A percentile compares a stretch with the other conserved stretches of the same genome.
phyloP scores from a whole-genome alignment of 2,113 vertebrate genomes.

The Festucalex cinctus region DNA sequence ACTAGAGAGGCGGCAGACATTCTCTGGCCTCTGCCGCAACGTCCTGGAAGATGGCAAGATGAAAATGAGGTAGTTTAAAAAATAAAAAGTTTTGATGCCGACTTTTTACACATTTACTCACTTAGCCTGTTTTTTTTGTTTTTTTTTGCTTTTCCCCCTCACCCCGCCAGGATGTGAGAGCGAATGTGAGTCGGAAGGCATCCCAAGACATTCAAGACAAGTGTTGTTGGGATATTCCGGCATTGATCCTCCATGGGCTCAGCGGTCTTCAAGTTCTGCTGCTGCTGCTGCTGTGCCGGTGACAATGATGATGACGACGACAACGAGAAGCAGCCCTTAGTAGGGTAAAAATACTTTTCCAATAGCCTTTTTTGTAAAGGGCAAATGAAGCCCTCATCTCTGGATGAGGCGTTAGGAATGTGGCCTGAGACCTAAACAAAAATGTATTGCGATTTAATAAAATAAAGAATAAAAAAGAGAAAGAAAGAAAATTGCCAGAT shows the following conservation, averaged over 20 bases:
- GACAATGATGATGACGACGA: constrained; percentile 39
- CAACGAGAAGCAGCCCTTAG: constrained; percentile 73
- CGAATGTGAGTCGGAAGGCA: background rate
- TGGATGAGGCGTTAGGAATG: background rate
- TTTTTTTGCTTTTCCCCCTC: no score
- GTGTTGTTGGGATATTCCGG: constrained; percentile 25
- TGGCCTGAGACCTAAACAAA: background rate
- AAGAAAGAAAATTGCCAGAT: no score
- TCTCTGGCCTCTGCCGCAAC: constrained; percentile 8
- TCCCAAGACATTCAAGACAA: background rate
- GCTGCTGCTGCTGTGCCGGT: constrained; percentile 75
- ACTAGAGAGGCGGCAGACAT: background rate
- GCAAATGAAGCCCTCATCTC: background rate
- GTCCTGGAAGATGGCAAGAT: constrained; percentile 32
- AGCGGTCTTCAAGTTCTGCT: constrained; percentile 51
- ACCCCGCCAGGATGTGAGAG: background rate
- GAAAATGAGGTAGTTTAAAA: constrained; percentile 28
- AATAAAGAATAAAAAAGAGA: no score
- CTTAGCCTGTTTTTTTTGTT: background rate
- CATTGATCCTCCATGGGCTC: constrained; percentile 62
- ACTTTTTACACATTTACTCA: background rate
- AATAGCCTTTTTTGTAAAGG: background rate
- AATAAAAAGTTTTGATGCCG: background rate
- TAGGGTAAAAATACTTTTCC: constrained; percentile 58
- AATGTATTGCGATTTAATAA: no score